These are phyloP conservation scores for Amiota mariae DNA, from an alignment of 2,888 invertebrate genomes.

Conservation along the genomic window DNA sequence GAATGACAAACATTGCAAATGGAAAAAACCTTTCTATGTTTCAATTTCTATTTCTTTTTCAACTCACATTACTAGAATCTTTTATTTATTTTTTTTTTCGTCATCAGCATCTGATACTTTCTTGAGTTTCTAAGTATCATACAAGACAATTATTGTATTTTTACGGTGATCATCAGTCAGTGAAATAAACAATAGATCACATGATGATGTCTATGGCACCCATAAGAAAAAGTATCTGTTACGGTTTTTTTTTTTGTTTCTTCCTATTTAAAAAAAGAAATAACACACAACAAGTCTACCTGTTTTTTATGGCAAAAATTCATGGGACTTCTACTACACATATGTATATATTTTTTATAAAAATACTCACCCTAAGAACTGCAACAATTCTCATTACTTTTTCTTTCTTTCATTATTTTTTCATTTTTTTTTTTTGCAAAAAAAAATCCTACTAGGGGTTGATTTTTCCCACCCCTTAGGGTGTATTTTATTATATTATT, in stretches of 20 bases:
- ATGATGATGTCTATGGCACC: conserved; percentile 46
- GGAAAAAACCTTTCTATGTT: too few species aligned
- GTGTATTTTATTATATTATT: conserved; percentile 44
- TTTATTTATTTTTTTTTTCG: conserved; percentile 2
- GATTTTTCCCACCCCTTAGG: conserved; percentile 37
- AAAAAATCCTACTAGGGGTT: conserved; percentile 52
- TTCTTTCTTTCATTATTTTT: conserved; percentile 41
- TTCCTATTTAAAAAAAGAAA: background rate
- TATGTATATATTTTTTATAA: background rate
- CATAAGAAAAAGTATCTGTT: conserved; percentile 58
- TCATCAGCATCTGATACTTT: background rate
- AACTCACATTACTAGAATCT: background rate
- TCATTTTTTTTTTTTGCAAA: conserved; percentile 43
- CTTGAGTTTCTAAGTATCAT: too few species aligned
- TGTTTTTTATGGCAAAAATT: conserved; percentile 1
- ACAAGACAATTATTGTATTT: background rate
- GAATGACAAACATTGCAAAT: background rate
- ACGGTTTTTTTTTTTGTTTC: conserved; percentile 34
- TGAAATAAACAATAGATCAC: conserved; percentile 43
- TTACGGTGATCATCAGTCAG: conserved; percentile 26
- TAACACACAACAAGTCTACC: background rate
- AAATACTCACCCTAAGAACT: conserved; percentile 18
- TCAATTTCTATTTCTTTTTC: too few species aligned
- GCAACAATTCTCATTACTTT: conserved; percentile 50
- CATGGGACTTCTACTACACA: background rate